Conservation (phyloP, 1,140 invertebrate genomes). For the Drosophila guanche region DNA sequence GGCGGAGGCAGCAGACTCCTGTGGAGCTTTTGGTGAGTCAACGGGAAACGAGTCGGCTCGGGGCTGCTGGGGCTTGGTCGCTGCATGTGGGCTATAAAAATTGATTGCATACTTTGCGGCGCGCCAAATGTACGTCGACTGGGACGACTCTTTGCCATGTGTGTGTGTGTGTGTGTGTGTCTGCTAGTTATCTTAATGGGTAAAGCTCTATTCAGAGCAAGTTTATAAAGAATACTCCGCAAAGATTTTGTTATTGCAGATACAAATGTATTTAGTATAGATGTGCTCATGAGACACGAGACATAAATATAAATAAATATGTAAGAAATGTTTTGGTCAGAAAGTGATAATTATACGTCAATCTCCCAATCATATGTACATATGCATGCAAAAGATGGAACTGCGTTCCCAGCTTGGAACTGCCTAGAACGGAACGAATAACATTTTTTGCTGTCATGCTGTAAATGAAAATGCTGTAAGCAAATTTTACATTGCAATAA, state of each 20-base stretch:
- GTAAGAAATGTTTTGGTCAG: too few species aligned
- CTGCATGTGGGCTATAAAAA: conserved; percentile 74
- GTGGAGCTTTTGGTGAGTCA: conserved; percentile 12
- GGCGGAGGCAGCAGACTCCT: conserved; percentile 13
- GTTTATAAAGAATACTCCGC: neutral
- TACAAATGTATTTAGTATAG: neutral
- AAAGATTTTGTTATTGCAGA: neutral
- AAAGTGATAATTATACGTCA: too few species aligned
- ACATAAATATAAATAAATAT: too few species aligned
- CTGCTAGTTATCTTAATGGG: neutral
- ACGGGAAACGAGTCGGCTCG: neutral
- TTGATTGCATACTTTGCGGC: conserved; percentile 76
- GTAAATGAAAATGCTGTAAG: too few species aligned
- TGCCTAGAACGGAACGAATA: too few species aligned
- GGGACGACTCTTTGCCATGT: neutral
- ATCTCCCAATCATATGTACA: too few species aligned
- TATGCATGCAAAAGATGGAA: too few species aligned
- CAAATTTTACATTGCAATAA: too few species aligned
- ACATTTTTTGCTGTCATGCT: too few species aligned
- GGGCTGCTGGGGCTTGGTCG: conserved; percentile 3
- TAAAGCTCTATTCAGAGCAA: neutral
- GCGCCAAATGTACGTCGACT: conserved; percentile 47
- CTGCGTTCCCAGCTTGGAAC: too few species aligned
- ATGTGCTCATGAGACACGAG: too few species aligned
- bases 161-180: conserved; percentile 5